Evolutionary conservation across 2,797 vertebrate genomes (phyloP).

Genomic region (Myiotriccus ornatus): DNA sequence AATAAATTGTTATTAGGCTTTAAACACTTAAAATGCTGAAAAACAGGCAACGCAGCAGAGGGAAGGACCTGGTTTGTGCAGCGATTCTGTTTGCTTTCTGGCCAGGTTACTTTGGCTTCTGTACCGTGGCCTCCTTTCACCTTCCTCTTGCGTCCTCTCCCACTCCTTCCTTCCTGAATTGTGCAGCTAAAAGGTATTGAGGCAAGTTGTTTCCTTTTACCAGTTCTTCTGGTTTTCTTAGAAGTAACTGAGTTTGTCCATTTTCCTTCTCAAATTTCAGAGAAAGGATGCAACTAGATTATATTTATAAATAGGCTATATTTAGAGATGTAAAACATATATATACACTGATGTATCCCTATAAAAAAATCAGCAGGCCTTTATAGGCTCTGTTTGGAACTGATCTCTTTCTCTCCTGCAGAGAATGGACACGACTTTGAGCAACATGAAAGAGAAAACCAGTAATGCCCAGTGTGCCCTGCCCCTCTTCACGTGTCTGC

Average conservation of each 20-base stretch:
- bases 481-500: constrained; percentile 95
- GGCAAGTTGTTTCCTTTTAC: neutral
- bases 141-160: neutral
- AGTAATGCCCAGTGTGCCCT: constrained; percentile 85
- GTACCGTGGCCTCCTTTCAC: neutral
- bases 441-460: constrained; percentile 87
- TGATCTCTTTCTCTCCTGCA: constrained; percentile 58
- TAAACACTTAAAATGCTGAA: neutral
- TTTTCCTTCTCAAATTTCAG: neutral
- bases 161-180: neutral
- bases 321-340: neutral
- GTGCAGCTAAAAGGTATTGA: neutral
- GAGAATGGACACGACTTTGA: constrained; percentile 93
- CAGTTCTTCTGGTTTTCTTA: neutral
- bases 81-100: neutral
- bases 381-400: neutral
- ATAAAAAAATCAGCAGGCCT: neutral
- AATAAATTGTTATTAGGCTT: neutral
- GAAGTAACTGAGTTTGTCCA: neutral
- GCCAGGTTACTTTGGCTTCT: neutral
- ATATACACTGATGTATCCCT: neutral
- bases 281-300: too few species aligned
- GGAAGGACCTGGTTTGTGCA: neutral
- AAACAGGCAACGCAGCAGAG: neutral
- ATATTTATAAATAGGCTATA: too few species aligned